A percentile compares a stretch with the other conserved stretches of the same genome.
These are phyloP conservation scores for Amblyjoppa proteus DNA, from an alignment of 2,888 invertebrate species.

Conservation along the genomic window DNA sequence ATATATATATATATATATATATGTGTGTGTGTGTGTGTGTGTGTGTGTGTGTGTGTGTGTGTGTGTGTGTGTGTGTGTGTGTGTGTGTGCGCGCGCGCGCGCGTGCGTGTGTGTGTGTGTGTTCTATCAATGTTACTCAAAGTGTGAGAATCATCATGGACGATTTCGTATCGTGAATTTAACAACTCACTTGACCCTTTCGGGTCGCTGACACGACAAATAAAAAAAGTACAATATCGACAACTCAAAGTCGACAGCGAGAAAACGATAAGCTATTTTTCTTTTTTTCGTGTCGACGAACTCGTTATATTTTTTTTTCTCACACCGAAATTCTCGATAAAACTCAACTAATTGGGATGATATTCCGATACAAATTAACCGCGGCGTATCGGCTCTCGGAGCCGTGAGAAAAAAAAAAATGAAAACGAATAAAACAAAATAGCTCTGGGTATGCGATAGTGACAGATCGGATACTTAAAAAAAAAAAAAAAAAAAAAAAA, in stretches of 20 bases:
- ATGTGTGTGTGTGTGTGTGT: no score
- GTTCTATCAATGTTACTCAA: background rate
- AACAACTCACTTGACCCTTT: constrained; percentile 26
- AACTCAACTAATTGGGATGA: constrained; percentile 39
- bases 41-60: no score
- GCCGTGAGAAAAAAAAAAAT: background rate
- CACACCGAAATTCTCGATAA: constrained; percentile 18
- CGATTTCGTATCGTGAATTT: constrained; percentile 15
- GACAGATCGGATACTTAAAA: constrained; percentile 36
- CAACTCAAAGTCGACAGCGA: background rate
- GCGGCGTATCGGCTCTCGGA: constrained; percentile 23
- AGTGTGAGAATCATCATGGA: no score
- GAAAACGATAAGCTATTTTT: background rate
- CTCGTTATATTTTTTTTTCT: constrained; percentile 16
- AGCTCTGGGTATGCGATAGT: constrained; percentile 21
- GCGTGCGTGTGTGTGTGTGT: no score
- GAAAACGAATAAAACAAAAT: constrained; percentile 11
- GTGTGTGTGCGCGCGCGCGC: no score
- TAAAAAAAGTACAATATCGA: background rate
- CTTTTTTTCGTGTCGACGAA: constrained; percentile 11
- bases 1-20: no score
- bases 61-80: no score
- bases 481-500: background rate
- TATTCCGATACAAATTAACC: constrained; percentile 20
- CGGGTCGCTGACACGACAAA: constrained; percentile 8